phyloP scores from a whole-genome alignment of 2,113 vertebrate genomes.

The Gambusia holbrooki region DNA sequence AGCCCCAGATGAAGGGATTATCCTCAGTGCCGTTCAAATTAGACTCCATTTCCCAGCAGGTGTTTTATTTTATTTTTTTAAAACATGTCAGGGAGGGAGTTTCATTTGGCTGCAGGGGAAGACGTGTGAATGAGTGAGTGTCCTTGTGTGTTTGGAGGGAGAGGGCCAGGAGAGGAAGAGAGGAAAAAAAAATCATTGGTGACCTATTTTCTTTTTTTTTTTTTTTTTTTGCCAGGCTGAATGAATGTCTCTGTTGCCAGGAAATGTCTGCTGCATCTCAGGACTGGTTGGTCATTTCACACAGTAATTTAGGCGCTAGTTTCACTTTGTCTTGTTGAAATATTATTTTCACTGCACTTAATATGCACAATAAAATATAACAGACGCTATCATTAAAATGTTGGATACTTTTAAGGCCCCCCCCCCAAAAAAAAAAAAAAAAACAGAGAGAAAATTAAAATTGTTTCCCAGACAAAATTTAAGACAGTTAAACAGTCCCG shows the following conservation, averaged over 20 bases:
- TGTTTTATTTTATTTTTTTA: not conserved
- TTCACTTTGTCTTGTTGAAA: not conserved
- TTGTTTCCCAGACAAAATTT: no score
- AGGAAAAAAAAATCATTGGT: constrained; percentile 31
- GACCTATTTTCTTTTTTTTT: constrained; percentile 64
- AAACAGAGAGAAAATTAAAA: no score
- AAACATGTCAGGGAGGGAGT: not conserved
- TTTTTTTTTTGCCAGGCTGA: constrained; percentile 50
- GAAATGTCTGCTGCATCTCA: constrained; percentile 25
- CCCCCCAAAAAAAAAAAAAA: no score
- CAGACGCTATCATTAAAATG: no score
- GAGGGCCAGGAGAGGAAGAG: constrained; percentile 2
- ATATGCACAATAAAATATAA: no score
- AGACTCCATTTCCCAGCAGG: constrained; percentile 40
- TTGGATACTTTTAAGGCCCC: no score
- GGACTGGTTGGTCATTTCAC: not conserved
- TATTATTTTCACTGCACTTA: not conserved
- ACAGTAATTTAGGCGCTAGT: not conserved
- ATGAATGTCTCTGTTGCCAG: constrained; percentile 42
- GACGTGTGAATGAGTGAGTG: constrained; percentile 10
- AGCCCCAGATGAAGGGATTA: constrained; percentile 56
- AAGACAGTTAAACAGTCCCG: no score
- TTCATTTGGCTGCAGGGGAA: constrained; percentile 12
- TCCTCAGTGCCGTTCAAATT: constrained; percentile 27
- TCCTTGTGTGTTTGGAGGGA: constrained; percentile 9